Evolutionary conservation across 2,797 vertebrate species (phyloP), one percentile per base, ranked within the genome.

Genomic region (Sebastes minor): DNA sequence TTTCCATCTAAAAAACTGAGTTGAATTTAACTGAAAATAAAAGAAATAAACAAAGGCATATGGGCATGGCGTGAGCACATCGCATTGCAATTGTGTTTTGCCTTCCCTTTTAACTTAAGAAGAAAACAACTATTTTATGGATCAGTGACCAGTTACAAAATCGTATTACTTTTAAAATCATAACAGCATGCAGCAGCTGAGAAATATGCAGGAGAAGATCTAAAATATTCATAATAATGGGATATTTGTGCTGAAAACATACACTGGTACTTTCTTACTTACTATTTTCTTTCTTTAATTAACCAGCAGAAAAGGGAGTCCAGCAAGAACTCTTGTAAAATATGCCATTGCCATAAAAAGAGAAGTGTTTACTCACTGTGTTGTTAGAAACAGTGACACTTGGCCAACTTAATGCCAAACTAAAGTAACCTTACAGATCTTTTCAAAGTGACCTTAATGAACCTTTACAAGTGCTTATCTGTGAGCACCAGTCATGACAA

Each of bases 171-270:
- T 62, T 64, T n/a, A 5, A 61, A 23, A 20, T 57, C 8, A 49
- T 23, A 63, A 33, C 23, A 53, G 27, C 61, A 65, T 32, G 62
- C 23, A 60, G 69, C 53, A 72, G 32, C 28, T 35, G 6, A 53
- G 22, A 76, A 57, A 68, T 4, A 64, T 35, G 49, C 27, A 27
- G 9, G 12, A 30, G 20, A 63, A 35, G 13, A 42, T 55, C 12
- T 52, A 20, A 70, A 75, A 59, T 65, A 71, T 65, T 80, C 14
- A 57, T 30, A 5, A 64, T 82, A 56, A 74, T 67, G 38, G 13
- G 4, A 56, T 22, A 18, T 23, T 67, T 55, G 23, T 8, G 5
- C 53, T 14, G 7, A 38, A 46, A 55, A 38, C 20, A 64, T 33
- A 32, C 12, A 72, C 32, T 52, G 63, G 35, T 22, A 67, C 65